These are phyloP conservation scores for Xiphorhynchus elegans DNA, from an alignment of 2,113 vertebrate species.

Conservation along the genomic window DNA sequence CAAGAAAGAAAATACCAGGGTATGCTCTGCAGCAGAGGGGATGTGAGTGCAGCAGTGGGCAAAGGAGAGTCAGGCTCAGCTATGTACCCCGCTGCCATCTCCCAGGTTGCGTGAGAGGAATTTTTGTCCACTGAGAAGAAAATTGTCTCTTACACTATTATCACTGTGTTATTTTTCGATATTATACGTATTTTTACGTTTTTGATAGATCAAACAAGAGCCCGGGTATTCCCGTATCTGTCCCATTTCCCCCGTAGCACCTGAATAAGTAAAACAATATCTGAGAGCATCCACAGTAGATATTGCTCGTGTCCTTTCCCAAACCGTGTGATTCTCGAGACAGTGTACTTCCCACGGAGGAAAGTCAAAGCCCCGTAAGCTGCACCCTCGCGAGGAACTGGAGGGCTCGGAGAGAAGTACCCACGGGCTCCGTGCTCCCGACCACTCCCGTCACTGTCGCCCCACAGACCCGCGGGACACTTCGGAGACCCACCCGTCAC, in stretches of 20 bases:
- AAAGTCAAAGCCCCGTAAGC: neutral
- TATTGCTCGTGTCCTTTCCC: neutral
- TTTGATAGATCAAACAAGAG: neutral
- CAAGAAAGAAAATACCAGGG: neutral
- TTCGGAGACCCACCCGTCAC: neutral
- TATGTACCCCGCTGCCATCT: neutral
- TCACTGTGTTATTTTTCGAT: neutral
- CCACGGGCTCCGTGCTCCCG: accelerated
- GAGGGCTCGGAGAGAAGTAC: accelerated
- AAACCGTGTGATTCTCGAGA: accelerated
- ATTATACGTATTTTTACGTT: neutral
- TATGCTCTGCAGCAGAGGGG: neutral
- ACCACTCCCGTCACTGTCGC: too few relatives aligned
- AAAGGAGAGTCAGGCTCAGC: neutral
- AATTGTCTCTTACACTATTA: neutral
- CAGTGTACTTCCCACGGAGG: neutral
- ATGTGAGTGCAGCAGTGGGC: neutral
- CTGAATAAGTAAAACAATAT: neutral
- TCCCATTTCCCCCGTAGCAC: neutral
- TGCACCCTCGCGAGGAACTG: neutral
- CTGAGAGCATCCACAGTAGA: neutral
- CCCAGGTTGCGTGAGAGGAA: neutral
- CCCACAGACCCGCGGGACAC: accelerated
- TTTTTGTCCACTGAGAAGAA: neutral
- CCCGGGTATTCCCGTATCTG: neutral